Base-by-base conservation (phyloP, 92 coral and sea anemone genomes). In the Epizoanthus rinbou region DNA sequence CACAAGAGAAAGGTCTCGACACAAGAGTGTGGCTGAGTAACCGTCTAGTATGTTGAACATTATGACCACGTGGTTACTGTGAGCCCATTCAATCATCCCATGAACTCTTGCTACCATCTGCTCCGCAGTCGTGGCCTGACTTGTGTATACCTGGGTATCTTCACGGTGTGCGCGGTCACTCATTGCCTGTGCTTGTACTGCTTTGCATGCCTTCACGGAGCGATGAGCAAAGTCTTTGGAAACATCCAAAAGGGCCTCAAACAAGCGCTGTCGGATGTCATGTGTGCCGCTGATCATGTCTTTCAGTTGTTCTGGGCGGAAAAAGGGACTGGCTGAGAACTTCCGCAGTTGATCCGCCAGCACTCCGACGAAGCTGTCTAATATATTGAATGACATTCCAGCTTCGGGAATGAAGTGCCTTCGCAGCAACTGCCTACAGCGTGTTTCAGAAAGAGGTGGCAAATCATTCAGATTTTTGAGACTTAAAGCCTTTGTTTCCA, bases 71-170 rank as follows among this genome's bases (percentile, higher is more conserved):
- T 79, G 84, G 73, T 79, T 79, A 41, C 69, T 79, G n/a, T 79
- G 57, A 59, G 37, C 84, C 84, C 84, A 79, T 3, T 63, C 70
- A 17, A 79, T 79, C 84, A 79, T 79, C 52, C 73, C 84, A 37
- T 16, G 62, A 31, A 79, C 84, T 41, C 84, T 8, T 11, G 50
- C 84, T 22, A 79, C 84, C 84, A 79, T 79, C 21, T 79, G 57
- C 43, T 62, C 17, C 2, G 84, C 84, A 2, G 72, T 33, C 54
- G 7, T 35, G 6, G 37, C 73, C 22, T 37, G 19, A 41, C 43
- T 17, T 21, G 35, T 23, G 14, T 50, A 3, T 13, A 50, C 54
- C 54, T 50, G 54, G 54, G 14, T 10, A 50, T 50, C 14, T 50
- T 50, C 54, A 50, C 54, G 15, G 9, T 9, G 54, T 9, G 54